Evolutionary conservation across 1,140 invertebrate species (phyloP), one percentile per base, ranked within the genome.

Genomic region (Heliothis subflexa): DNA sequence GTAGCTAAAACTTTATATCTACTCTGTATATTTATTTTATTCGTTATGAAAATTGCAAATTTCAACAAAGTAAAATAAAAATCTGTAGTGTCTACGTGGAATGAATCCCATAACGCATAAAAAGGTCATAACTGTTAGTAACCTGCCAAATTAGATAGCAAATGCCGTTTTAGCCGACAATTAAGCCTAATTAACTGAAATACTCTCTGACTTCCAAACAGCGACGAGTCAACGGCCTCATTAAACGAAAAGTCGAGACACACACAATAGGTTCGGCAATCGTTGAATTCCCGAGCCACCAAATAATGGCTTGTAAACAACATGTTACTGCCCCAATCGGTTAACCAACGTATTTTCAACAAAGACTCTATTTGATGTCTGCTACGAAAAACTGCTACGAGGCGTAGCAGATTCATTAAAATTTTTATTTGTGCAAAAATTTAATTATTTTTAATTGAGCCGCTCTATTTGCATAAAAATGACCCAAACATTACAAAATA

Each of bases 221-320:
- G 45, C 40, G 62, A 66, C 62, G 16, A 66, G 62, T 66, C 62
- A 66, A 66, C 40, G 40, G 40, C 62, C 62, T 66, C 62, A 66
- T 66, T 66, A 66, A n/a, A 40, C 18, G 62, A 47, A 40, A 47
- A 66, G 18, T 40, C 18, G 40, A 47, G 40, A 14, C 12, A 59
- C 16, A 62, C 59, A 14, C 21, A 62, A 62, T 47, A 66, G 40
- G 62, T 18, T 66, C 16, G 62, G 62, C 18, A 47, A 66, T 40
- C 33, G 62, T 66, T 16, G 40, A 66, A 47, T 10, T 11, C 28
- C 59, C 7, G 11, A 40, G 13, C 40, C 62, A 40, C 3, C 62
- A 47, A 66, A 47, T 66, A 66, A 66, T 66, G 45, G 62, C 40
- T 18, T 66, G 40, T 47, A 66, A 66, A 16, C 11, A 47, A 21